Evolutionary conservation across 2,797 vertebrate genomes (phyloP).

Genomic region (Chrosomus eos): DNA sequence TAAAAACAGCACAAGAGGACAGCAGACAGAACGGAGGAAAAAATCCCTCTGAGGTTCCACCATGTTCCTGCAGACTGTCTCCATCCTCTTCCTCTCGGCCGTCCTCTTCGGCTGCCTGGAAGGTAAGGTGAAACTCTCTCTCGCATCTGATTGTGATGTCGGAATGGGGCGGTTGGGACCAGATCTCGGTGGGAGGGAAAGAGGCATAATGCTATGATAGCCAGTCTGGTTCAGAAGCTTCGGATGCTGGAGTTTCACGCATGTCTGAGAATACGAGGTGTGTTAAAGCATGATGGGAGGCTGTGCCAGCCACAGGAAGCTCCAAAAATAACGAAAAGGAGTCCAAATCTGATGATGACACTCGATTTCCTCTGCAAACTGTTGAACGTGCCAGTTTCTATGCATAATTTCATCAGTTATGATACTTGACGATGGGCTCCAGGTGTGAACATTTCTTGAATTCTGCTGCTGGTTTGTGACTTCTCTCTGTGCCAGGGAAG

Average conservation of each 20-base stretch:
- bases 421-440: not conserved
- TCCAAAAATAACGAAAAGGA: slow-evolving; percentile 24
- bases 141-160: slow-evolving; percentile 43
- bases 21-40: slow-evolving; percentile 78
- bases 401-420: not conserved
- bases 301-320: slow-evolving; percentile 30
- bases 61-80: slow-evolving; percentile 83
- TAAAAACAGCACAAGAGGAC: slow-evolving; percentile 78
- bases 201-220: slow-evolving; percentile 23
- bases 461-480: slow-evolving; percentile 52
- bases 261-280: slow-evolving; percentile 43
- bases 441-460: slow-evolving; percentile 47
- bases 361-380: slow-evolving; percentile 4
- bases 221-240: slow-evolving; percentile 39
- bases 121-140: slow-evolving; percentile 75
- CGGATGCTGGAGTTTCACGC: slow-evolving; percentile 44
- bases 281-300: slow-evolving; percentile 13
- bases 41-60: slow-evolving; percentile 71
- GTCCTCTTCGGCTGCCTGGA: slow-evolving; percentile 78
- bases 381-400: slow-evolving; percentile 17
- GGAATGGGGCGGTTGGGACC: slow-evolving; percentile 23
- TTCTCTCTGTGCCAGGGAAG: slow-evolving; percentile 69
- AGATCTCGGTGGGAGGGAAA: slow-evolving; percentile 44
- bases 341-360: slow-evolving; percentile 1
- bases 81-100: slow-evolving; percentile 77